phyloP scores from a whole-genome alignment of 2,888 invertebrate genomes.

The Hyalella azteca region DNA sequence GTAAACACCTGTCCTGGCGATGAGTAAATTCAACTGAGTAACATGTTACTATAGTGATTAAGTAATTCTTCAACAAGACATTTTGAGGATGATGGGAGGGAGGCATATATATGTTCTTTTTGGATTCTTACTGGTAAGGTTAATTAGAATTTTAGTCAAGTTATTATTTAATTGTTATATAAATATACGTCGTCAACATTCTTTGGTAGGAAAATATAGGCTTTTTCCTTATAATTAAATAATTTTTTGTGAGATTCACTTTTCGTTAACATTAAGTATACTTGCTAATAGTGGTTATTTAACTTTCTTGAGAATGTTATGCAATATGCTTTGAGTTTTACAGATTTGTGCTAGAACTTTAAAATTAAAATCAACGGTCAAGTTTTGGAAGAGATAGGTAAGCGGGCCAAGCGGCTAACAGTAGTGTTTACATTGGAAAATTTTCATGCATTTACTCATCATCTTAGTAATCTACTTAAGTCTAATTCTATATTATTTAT shows the following conservation, averaged over 20 bases:
- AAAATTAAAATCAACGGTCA: no score
- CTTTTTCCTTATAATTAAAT: not conserved
- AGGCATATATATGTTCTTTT: not conserved
- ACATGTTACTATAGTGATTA: not conserved
- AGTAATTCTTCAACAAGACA: not conserved
- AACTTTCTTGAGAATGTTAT: not conserved
- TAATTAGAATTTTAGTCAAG: not conserved
- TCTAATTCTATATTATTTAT: not conserved
- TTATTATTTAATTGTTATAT: no score
- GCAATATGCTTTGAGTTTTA: not conserved
- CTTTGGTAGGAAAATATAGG: not conserved
- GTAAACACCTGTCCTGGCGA: slow-evolving; percentile 30
- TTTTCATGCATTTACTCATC: not conserved
- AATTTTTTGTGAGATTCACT: no score
- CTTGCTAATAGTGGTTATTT: not conserved
- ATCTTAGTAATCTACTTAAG: not conserved
- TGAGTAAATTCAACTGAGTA: not conserved
- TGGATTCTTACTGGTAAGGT: not conserved
- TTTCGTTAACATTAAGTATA: no score
- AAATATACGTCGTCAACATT: not conserved
- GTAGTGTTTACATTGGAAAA: not conserved
- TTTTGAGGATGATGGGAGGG: not conserved
- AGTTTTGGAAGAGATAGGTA: no score
- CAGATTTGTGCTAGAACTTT: not conserved
- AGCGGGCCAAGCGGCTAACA: no score